Evolutionary conservation across 92 coral and sea anemone species (phyloP), one percentile per base, ranked within the genome.

Genomic region (Blastomussa wellsi): DNA sequence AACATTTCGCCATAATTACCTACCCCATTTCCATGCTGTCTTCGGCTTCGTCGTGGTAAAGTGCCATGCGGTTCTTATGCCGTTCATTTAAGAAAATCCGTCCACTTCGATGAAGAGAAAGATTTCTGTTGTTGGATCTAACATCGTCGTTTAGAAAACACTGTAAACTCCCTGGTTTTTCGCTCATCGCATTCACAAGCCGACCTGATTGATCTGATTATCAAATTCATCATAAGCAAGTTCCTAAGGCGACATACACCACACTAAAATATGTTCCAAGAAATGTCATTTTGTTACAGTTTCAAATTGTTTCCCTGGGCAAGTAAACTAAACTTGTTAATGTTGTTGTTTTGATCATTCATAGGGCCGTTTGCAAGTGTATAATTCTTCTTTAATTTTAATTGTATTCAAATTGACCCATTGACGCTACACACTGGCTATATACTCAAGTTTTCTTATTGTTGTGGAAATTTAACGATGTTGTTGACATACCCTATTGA

Each of bases 1-100:
- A 38, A 28, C 12, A 17, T 44, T 4, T 7, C 35, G 35, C 36
- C 12, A 7, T 26, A 70, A 38, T 37, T 36, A 49, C 87, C 28
- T 64, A 83, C 87, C 87, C 87, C 87, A 83, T 6, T 0, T 83
- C 87, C 74, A 83, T 2, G 80, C 81, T 38, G 74, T 74, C 48
- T 31, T 39, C 20, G 72, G 74, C 44, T 83, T 59, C 16, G 47
- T 48, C 86, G 36, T 82, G 22, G 53, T 75, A 38, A 53, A 82
- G 4, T 82, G 11, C 87, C 79, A 74, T 22, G 69, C 74, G n/a
- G 22, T 22, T 38, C 35, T 74, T 17, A 83, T 62, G 38, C 72
- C 36, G 68, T 75, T 59, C 87, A 74, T 74, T 33, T 14, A 73
- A 31, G 37, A 59, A 31, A 47, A 44, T 1, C 31, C 8, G 35